Conservation (phyloP, 2,797 vertebrate genomes). For the Nyctibius grandis region DNA sequence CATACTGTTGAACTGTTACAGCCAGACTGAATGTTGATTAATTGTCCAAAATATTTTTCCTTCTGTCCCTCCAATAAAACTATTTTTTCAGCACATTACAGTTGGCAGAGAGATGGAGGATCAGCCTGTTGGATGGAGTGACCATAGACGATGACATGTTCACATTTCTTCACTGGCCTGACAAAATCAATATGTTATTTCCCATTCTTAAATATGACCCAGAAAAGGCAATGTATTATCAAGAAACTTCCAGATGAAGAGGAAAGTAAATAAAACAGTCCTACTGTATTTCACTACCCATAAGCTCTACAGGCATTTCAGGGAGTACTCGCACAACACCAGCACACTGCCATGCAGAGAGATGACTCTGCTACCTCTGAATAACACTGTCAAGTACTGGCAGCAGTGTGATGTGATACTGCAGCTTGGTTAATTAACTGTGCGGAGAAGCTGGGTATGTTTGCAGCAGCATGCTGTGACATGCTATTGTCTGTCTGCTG, state of each 20-base stretch:
- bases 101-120: constrained; percentile 18
- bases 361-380: background rate
- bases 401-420: fast-evolving
- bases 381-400: background rate
- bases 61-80: background rate
- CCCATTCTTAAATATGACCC: constrained; percentile 52
- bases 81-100: constrained; percentile 1
- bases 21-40: constrained; percentile 12
- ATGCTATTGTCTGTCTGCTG: background rate
- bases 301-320: background rate
- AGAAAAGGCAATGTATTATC: constrained; percentile 42
- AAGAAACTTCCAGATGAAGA: constrained; percentile 39
- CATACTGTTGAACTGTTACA: background rate
- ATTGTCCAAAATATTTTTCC: background rate
- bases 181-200: constrained; percentile 65
- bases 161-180: constrained; percentile 33
- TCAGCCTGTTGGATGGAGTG: background rate
- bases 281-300: background rate
- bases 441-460: background rate
- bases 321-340: background rate
- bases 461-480: background rate
- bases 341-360: background rate
- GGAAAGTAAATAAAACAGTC: constrained; percentile 21
- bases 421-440: background rate
- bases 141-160: constrained; percentile 29